A percentile compares a stretch with the other conserved stretches of the same genome.
These are phyloP conservation scores for Novumbra hubbsi DNA, from an alignment of 2,797 vertebrate species.

Conservation along the genomic window DNA sequence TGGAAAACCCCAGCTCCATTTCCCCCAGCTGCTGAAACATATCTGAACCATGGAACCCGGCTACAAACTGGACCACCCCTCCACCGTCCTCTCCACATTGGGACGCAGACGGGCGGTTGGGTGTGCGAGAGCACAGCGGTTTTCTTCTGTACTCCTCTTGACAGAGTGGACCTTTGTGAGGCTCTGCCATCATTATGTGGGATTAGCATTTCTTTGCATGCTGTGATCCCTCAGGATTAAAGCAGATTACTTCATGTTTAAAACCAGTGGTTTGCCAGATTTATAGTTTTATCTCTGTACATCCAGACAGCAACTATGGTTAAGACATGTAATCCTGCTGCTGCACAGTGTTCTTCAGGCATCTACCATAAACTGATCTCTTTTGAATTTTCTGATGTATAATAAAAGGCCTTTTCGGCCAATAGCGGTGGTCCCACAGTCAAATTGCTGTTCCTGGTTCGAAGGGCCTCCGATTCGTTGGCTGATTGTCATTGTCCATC, in stretches of 20 bases:
- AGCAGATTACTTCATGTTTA: constrained; percentile 73
- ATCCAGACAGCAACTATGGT: constrained; percentile 43
- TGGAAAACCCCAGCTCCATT: background rate
- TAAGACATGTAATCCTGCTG: constrained; percentile 40
- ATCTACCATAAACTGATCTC: background rate
- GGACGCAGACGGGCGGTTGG: background rate
- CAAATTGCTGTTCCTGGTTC: background rate
- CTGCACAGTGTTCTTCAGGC: constrained; percentile 15
- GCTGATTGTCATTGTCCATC: background rate
- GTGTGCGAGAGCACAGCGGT: background rate
- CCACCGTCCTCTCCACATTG: background rate
- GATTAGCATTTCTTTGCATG: constrained; percentile 74
- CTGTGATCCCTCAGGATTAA: constrained; percentile 72
- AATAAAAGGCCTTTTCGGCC: background rate
- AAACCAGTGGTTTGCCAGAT: constrained; percentile 51
- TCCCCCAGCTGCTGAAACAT: background rate
- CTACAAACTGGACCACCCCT: background rate
- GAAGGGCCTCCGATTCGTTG: background rate
- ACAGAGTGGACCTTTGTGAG: constrained; percentile 57
- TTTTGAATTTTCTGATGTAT: constrained; percentile 12
- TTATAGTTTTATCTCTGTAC: constrained; percentile 55
- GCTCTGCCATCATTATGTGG: constrained; percentile 71
- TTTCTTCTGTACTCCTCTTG: constrained; percentile 52
- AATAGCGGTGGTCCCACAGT: background rate
- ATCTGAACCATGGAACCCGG: background rate